Evolutionary conservation across 2,797 vertebrate species (phyloP).

Genomic region (Squalus acanthias): DNA sequence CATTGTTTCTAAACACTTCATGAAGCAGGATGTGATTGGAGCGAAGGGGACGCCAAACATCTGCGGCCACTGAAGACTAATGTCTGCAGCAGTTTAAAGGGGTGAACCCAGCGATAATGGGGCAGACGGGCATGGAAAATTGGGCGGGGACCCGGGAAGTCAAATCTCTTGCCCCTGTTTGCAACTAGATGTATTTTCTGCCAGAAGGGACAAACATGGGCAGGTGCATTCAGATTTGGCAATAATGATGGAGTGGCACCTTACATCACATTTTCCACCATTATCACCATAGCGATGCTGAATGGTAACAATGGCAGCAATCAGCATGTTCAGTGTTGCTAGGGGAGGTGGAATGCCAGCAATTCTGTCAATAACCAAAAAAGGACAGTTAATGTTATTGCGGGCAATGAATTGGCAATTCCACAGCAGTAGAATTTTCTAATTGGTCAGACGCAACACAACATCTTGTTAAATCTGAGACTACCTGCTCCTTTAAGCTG

Average conservation of each 20-base stretch:
- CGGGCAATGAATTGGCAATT: not conserved
- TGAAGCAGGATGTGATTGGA: not conserved
- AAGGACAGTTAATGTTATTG: not conserved
- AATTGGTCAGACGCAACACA: not conserved
- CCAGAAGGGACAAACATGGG: not conserved
- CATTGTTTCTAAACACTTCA: not conserved
- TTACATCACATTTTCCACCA: not conserved
- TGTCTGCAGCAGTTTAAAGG: not conserved
- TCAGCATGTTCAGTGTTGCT: no score
- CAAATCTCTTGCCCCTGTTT: not conserved
- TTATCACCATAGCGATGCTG: not conserved
- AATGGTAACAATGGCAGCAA: not conserved
- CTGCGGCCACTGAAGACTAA: no score
- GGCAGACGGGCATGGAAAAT: not conserved
- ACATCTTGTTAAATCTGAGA: no score
- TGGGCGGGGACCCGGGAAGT: not conserved
- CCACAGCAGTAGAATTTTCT: not conserved
- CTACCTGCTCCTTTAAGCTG: not conserved
- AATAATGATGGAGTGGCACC: not conserved
- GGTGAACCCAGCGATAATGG: not conserved
- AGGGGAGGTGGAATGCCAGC: not conserved
- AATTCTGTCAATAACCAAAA: not conserved
- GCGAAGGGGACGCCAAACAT: no score
- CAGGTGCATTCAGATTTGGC: not conserved
- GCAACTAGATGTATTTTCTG: not conserved